phyloP scores from a whole-genome alignment of 2,113 vertebrate genomes.

The Microtus richardsoni region DNA sequence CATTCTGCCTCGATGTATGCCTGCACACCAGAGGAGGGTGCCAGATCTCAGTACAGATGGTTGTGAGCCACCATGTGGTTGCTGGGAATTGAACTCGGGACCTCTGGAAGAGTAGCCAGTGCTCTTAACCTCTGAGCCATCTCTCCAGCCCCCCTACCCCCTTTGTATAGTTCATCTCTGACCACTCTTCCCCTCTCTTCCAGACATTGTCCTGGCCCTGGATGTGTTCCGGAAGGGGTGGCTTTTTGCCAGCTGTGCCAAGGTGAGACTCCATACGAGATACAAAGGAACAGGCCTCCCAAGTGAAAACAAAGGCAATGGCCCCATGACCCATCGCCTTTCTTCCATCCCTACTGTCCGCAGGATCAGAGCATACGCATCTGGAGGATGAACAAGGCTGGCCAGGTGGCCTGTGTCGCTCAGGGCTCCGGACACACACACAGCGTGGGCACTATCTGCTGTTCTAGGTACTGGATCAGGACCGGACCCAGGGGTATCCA shows the following conservation, averaged over 20 bases:
- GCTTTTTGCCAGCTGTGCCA: conserved; percentile 94
- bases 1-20: too few relatives aligned
- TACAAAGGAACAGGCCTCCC: fast-evolving
- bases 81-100: too few relatives aligned
- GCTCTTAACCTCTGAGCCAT: too few relatives aligned
- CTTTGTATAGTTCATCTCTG: background rate
- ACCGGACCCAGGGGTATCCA: background rate
- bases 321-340: background rate
- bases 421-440: conserved; percentile 92
- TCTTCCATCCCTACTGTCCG: background rate
- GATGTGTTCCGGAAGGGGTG: conserved; percentile 94
- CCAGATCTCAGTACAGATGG: too few relatives aligned
- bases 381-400: conserved; percentile 91
- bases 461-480: conserved; percentile 91
- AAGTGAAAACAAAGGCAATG: background rate
- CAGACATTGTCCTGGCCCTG: conserved; percentile 94
- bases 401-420: conserved; percentile 91
- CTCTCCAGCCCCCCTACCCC: background rate
- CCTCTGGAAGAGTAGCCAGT: too few relatives aligned
- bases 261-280: conserved; percentile 86
- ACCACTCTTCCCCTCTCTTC: background rate
- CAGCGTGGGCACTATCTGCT: conserved; percentile 91
- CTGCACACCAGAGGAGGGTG: too few relatives aligned
- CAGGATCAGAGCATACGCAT: conserved; percentile 94
- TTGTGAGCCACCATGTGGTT: too few relatives aligned